Base-by-base conservation (phyloP, 2,113 vertebrate genomes). In the Turdus rufiventris region DNA sequence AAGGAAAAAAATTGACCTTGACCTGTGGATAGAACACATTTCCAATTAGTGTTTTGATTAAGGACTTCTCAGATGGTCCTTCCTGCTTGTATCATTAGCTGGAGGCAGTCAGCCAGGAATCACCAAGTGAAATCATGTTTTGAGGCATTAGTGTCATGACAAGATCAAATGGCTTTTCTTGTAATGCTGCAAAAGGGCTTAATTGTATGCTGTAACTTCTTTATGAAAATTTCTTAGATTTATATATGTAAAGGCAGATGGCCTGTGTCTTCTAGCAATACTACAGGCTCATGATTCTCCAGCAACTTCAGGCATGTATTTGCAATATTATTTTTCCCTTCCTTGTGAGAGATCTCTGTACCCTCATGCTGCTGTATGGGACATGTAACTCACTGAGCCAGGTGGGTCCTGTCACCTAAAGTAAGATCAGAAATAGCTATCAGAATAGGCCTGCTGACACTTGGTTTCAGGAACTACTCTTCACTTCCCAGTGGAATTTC, bases 281-380 rank as follows among this genome's bases (percentile, higher is more conserved):
- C 72, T 68, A 50, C 26, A 79, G 60, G 38, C 42, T 72, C 31
- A 4, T 26, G 24, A 47, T 53, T 63, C 48, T 45, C 36, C 61
- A 75, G 43, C n/a, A 74, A 8, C 40, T 80, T 77, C 68, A 57
- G 53, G 9, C 0, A 0, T 36, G 33, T 78, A 8, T 81, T 83
- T 90, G 31, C 43, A 75, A 29, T 50, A 54, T 6, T 21, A 50
- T 34, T 43, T 86, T 2, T 61, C 70, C 6, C 9, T 73, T 73
- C 48, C 36, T 58, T 25, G 15, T 34, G 36, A 68, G 57, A 53
- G 4, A 63, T 45, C 48, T 68, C 38, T 74, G 26, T 51, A 53
- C 33, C 47, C 5, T 61, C 45, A 3, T 26, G 34, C 28, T 9
- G 3, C 29, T 42, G 8, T 4, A 21, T 0, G 0, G 60, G 48